Percentiles rank a stretch among this genome's conserved stretches.
These are phyloP conservation scores for Prorops nasuta DNA, from an alignment of 1,140 invertebrate species.

Conservation along the genomic window DNA sequence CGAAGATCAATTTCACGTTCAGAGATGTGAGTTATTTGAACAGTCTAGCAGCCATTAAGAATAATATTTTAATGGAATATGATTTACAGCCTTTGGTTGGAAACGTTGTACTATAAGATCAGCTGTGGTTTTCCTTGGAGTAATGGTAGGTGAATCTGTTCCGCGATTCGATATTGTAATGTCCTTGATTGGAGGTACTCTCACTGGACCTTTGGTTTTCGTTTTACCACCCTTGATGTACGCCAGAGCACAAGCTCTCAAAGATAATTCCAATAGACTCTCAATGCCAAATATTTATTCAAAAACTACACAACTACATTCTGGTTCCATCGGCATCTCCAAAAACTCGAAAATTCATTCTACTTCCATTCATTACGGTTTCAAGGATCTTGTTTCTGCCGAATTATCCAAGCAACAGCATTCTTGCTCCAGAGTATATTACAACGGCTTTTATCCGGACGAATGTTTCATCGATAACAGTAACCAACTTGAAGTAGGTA, in stretches of 20 bases:
- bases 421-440: too few relatives aligned
- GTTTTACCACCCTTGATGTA: slow-evolving; percentile 85
- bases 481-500: slow-evolving; percentile 8
- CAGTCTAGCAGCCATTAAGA: background rate
- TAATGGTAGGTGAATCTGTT: slow-evolving; percentile 78
- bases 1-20: slow-evolving; percentile 62
- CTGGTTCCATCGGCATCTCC: slow-evolving; percentile 16
- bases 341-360: slow-evolving; percentile 40
- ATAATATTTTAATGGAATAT: too few relatives aligned
- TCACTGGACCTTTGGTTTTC: slow-evolving; percentile 82
- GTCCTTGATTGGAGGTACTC: slow-evolving; percentile 79
- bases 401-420: too few relatives aligned
- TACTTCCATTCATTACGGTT: slow-evolving; percentile 28
- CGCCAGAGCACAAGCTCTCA: slow-evolving; percentile 43
- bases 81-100: slow-evolving; percentile 75
- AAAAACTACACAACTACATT: slow-evolving; percentile 29
- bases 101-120: slow-evolving; percentile 75
- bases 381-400: too few relatives aligned
- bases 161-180: slow-evolving; percentile 88
- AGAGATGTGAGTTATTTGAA: slow-evolving; percentile 54
- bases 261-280: slow-evolving; percentile 14
- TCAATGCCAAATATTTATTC: slow-evolving; percentile 28
- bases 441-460: too few relatives aligned
- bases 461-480: too few relatives aligned
- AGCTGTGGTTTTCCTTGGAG: slow-evolving; percentile 66